Base-by-base conservation (phyloP, 2,888 invertebrate genomes). In the Metopia argyrocephala region DNA sequence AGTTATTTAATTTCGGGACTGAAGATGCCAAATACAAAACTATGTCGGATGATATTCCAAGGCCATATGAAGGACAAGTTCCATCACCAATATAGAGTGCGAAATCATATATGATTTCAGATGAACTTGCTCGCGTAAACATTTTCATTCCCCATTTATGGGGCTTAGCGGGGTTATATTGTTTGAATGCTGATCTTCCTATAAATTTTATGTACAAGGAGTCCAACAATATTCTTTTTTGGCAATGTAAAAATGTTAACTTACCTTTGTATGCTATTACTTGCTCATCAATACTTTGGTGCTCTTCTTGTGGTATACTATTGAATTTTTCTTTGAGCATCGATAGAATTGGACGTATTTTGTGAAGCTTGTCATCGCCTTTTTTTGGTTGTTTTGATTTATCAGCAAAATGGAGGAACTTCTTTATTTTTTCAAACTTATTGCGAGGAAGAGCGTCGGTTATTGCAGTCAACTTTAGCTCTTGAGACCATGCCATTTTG, bases 91-190 rank as follows among this genome's bases (percentile, higher is more conserved):
- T n/a, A n/a, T n/a, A n/a, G n/a, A n/a, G n/a, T n/a, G n/a, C n/a
- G n/a, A n/a, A n/a, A n/a, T 83, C 82, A 50, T 82, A 83, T 56
- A 78, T 48, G 27, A 78, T 12, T 18, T 78, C 82, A 21, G 82
- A 81, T 15, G 74, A 38, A 52, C 66, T 82, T 61, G 81, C 73
- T 4, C 78, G 50, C 27, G 78, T 79, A 68, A 83, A 82, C 76
- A 82, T 78, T 81, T 82, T 83, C 48, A 82, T 59, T 21, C 79
- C 82, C 71, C n/a, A n/a, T n/a, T n/a, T n/a, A n/a, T n/a, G n/a
- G n/a, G n/a, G n/a, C n/a, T n/a, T n/a, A n/a, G n/a, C 70, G 48
- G 79, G 78, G 7, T 46, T 46, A 46, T 46, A 46, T 46, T 46
- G 46, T 46, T 46, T 46, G n/a, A 46, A 46, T 6, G 46, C 3